phyloP scores from a whole-genome alignment of 2,113 vertebrate species.

The Sceloporus tristichus region DNA sequence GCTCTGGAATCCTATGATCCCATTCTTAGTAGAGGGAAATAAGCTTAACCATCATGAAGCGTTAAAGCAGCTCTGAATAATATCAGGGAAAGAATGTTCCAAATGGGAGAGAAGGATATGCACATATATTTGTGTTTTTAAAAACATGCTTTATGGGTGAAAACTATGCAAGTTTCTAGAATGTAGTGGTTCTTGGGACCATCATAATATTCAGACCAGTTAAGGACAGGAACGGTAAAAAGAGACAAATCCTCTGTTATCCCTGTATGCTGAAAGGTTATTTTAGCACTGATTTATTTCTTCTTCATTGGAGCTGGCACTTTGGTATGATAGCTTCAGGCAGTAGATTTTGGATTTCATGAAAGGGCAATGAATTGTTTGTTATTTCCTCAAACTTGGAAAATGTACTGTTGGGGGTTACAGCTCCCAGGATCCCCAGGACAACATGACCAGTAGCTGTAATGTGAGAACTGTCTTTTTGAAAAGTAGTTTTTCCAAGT shows the following conservation, averaged over 20 bases:
- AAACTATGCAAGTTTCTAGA: neutral
- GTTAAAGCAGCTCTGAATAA: neutral
- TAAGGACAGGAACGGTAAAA: slow-evolving; percentile 12
- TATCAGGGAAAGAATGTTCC: neutral
- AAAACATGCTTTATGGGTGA: neutral
- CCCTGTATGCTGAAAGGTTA: neutral
- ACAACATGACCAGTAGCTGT: too few relatives aligned
- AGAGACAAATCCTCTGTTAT: neutral
- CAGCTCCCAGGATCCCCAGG: too few relatives aligned
- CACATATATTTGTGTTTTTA: neutral
- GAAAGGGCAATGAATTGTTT: neutral
- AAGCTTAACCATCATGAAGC: neutral
- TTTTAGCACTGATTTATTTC: neutral
- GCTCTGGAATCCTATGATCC: neutral
- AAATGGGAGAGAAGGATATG: neutral
- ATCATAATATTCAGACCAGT: neutral
- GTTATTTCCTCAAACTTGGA: too few relatives aligned
- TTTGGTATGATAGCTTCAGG: neutral
- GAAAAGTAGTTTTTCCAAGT: too few relatives aligned
- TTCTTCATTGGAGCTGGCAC: neutral
- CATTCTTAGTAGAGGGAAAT: neutral
- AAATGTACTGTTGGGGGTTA: too few relatives aligned
- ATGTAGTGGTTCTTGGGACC: neutral
- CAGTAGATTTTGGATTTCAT: neutral
- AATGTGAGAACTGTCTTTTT: too few relatives aligned